Evolutionary conservation across 2,797 vertebrate species (phyloP).

Genomic region (Enteromius argenteus): DNA sequence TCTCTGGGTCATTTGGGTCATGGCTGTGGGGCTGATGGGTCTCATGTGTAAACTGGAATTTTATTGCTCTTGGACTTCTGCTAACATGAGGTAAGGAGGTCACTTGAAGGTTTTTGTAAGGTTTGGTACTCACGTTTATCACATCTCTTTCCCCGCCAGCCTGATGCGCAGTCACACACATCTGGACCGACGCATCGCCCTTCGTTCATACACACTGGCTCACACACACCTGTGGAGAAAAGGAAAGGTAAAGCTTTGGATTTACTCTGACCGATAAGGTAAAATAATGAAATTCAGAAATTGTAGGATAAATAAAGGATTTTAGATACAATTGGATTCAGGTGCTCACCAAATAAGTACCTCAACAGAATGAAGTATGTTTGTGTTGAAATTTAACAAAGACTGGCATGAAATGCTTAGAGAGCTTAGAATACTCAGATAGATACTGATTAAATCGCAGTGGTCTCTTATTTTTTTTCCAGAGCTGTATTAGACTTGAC

Average conservation of each 20-base stretch:
- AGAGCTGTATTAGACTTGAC: too few species aligned
- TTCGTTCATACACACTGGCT: conserved; percentile 81
- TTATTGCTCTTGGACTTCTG: not conserved
- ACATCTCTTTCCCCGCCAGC: conserved; percentile 76
- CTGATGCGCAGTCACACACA: conserved; percentile 81
- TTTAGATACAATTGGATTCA: not conserved
- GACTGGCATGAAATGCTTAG: too few species aligned
- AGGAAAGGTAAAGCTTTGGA: not conserved
- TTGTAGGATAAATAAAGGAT: not conserved
- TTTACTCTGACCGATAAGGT: not conserved
- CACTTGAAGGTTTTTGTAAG: not conserved
- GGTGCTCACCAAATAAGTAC: too few species aligned
- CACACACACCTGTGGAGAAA: conserved; percentile 80
- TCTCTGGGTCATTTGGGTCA: not conserved
- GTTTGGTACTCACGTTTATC: conserved; percentile 75
- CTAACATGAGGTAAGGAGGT: not conserved
- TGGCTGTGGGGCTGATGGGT: conserved; percentile 1
- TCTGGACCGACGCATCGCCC: conserved; percentile 79
- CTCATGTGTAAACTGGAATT: not conserved
- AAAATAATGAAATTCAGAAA: not conserved
- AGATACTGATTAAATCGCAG: too few species aligned
- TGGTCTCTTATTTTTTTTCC: too few species aligned
- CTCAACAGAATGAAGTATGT: too few species aligned
- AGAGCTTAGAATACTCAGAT: too few species aligned
- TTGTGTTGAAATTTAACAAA: too few species aligned